Conservation (phyloP, 2,888 invertebrate genomes). For the Diloba caeruleocephala region DNA sequence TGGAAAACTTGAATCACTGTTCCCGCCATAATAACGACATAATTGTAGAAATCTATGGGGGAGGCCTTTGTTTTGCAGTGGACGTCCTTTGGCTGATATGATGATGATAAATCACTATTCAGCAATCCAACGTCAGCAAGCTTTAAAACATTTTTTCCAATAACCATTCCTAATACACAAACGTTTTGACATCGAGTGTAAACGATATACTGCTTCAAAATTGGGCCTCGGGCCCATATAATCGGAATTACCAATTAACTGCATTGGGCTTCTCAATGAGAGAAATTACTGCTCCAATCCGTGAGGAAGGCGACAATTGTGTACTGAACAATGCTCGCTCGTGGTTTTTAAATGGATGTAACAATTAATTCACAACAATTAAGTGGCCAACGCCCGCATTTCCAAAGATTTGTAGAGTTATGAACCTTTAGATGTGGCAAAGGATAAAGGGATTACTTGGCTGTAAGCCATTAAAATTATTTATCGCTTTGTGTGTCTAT, state of each 20-base stretch:
- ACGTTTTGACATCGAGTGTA: constrained; percentile 2
- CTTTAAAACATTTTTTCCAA: neutral
- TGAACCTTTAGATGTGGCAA: constrained; percentile 51
- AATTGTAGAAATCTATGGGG: too few relatives aligned
- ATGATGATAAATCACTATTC: too few relatives aligned
- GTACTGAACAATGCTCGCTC: constrained; percentile 74
- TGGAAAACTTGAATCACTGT: too few relatives aligned
- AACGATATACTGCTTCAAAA: constrained; percentile 22
- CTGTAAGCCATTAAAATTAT: neutral
- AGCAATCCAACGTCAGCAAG: too few relatives aligned
- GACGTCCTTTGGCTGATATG: too few relatives aligned
- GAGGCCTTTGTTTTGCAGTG: too few relatives aligned
- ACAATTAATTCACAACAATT: constrained; percentile 89
- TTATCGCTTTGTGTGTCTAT: too few relatives aligned
- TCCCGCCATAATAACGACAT: too few relatives aligned
- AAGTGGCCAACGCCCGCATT: constrained; percentile 87
- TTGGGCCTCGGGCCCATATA: constrained; percentile 62
- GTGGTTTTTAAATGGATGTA: constrained; percentile 89
- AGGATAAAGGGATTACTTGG: neutral
- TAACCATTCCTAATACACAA: constrained; percentile 27
- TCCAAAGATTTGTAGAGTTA: constrained; percentile 68
- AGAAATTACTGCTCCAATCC: constrained; percentile 81
- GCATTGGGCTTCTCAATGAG: constrained; percentile 73
- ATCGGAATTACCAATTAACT: constrained; percentile 75
- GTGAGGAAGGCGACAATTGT: constrained; percentile 82